These are phyloP conservation scores for Epinotia demarniana DNA, from an alignment of 2,888 invertebrate genomes.

Conservation along the genomic window DNA sequence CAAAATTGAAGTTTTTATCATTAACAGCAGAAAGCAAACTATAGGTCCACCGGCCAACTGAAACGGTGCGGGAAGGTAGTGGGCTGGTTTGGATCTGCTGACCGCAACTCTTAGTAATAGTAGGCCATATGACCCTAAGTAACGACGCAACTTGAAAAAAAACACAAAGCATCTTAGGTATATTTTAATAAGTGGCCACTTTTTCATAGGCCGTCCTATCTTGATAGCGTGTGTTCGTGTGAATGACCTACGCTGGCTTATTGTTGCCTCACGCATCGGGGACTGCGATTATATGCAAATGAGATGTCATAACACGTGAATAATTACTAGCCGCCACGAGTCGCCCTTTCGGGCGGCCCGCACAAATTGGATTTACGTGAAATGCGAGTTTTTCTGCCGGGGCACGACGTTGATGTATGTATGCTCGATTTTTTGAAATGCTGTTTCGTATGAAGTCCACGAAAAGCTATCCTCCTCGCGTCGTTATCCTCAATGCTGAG, in stretches of 20 bases:
- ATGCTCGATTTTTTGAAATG: slow-evolving; percentile 51
- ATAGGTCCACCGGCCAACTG: too few species aligned
- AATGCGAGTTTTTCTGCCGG: slow-evolving; percentile 73
- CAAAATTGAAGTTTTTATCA: too few species aligned
- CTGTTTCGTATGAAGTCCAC: background rate
- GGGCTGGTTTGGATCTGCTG: too few species aligned
- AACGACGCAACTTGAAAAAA: slow-evolving; percentile 68
- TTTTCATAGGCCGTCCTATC: slow-evolving; percentile 82
- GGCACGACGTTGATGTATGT: slow-evolving; percentile 70
- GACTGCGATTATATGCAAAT: slow-evolving; percentile 84
- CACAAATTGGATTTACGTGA: slow-evolving; percentile 83
- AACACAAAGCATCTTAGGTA: slow-evolving; percentile 75
- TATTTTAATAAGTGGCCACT: slow-evolving; percentile 81
- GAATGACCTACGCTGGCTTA: slow-evolving; percentile 78
- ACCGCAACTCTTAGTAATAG: too few species aligned
- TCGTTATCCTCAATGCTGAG: too few species aligned
- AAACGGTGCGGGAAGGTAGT: too few species aligned
- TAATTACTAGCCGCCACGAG: slow-evolving; percentile 81
- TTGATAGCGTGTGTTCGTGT: slow-evolving; percentile 80
- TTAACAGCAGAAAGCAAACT: too few species aligned
- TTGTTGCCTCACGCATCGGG: slow-evolving; percentile 79
- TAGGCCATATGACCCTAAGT: slow-evolving; percentile 49
- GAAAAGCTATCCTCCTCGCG: background rate
- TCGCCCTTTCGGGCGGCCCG: slow-evolving; percentile 79
- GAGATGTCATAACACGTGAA: slow-evolving; percentile 84